phyloP scores from a whole-genome alignment of 2,113 vertebrate species.

The Leptosomus discolor region DNA sequence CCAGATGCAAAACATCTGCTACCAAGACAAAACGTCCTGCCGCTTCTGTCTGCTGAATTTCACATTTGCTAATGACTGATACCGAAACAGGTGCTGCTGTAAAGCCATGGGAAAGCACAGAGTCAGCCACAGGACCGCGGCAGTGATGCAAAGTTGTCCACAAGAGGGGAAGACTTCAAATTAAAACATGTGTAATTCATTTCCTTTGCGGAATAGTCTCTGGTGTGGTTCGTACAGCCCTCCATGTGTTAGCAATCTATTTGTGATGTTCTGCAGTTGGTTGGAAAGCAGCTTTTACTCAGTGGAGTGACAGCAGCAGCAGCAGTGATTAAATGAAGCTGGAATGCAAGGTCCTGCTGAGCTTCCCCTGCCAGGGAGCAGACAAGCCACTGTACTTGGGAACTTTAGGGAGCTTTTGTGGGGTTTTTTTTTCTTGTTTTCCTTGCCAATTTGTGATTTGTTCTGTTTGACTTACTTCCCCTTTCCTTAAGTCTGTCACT shows the following conservation, averaged over 20 bases:
- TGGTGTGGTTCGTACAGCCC: neutral
- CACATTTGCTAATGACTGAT: neutral
- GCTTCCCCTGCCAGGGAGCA: neutral
- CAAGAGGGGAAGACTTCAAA: neutral
- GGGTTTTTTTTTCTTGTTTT: neutral
- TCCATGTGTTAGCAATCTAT: neutral
- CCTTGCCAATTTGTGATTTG: neutral
- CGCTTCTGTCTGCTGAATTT: neutral
- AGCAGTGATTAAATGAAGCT: neutral
- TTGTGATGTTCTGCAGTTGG: neutral
- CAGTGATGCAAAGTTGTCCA: neutral
- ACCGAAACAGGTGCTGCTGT: neutral
- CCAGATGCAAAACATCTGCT: neutral
- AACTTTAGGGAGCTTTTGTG: neutral
- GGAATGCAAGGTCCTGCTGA: neutral
- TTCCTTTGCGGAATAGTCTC: neutral
- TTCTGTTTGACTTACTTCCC: constrained; percentile 29
- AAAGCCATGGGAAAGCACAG: neutral
- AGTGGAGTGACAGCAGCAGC: neutral
- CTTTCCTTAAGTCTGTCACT: constrained; percentile 31
- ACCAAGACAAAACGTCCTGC: neutral
- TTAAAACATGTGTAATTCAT: constrained; percentile 30
- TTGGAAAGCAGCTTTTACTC: neutral
- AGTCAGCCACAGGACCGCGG: neutral
- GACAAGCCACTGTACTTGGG: neutral